Evolutionary conservation across 2,113 vertebrate species (phyloP).

Genomic region (Porphyrio hochstetteri): DNA sequence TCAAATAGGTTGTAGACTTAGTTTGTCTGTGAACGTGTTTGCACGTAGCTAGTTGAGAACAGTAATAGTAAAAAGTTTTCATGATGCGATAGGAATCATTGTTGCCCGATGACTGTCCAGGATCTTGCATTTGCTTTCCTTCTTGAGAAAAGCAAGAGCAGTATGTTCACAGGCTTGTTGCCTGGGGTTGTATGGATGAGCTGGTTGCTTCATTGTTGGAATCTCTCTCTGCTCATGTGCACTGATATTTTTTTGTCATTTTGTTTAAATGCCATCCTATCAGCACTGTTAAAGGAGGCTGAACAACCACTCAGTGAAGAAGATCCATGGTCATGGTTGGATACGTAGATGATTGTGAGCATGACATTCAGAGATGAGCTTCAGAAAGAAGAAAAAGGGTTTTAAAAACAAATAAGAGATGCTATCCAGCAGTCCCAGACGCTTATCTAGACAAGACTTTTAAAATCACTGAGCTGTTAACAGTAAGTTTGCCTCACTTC

Average conservation of each 20-base stretch:
- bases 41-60: neutral
- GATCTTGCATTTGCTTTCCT: neutral
- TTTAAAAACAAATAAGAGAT: slow-evolving; percentile 33
- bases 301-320: slow-evolving; percentile 16
- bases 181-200: neutral
- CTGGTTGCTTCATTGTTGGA: neutral
- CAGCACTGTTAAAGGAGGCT: slow-evolving; percentile 37
- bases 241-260: neutral
- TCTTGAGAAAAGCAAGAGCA: neutral
- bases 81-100: neutral
- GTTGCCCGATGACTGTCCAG: neutral
- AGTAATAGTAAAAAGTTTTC: neutral
- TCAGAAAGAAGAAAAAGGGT: slow-evolving; percentile 26
- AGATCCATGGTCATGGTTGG: slow-evolving; percentile 31
- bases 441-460: neutral
- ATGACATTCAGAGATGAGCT: slow-evolving; percentile 58
- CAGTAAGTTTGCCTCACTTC: slow-evolving; percentile 5
- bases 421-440: neutral
- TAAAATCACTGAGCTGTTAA: slow-evolving; percentile 61
- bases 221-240: neutral
- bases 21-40: neutral
- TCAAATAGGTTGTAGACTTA: neutral
- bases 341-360: neutral
- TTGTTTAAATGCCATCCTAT: slow-evolving; percentile 54
- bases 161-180: neutral